These are phyloP conservation scores for Scaptomyza tumidula DNA, from an alignment of 2,888 invertebrate species.

Conservation along the genomic window DNA sequence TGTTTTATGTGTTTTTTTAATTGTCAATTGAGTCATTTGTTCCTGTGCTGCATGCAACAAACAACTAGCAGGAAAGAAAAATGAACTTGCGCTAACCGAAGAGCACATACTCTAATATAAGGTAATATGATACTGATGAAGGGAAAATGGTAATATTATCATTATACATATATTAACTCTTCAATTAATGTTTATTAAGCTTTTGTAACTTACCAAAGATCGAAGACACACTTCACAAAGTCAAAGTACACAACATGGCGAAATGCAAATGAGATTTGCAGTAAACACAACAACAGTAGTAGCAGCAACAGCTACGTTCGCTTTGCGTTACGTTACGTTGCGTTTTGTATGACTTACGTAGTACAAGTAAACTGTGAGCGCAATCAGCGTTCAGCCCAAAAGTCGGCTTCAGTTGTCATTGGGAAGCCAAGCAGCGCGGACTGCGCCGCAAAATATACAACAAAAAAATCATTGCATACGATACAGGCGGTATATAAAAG, in stretches of 20 bases:
- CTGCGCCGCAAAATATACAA: constrained; percentile 19
- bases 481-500: no score
- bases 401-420: constrained; percentile 71
- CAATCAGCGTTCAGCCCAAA: constrained; percentile 71
- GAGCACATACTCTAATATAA: background rate
- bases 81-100: background rate
- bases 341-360: constrained; percentile 14
- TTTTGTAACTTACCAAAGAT: no score
- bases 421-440: constrained; percentile 53
- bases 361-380: constrained; percentile 16
- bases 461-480: background rate
- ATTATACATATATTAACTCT: background rate
- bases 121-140: background rate
- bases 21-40: constrained; percentile 56
- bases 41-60: constrained; percentile 62
- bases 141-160: background rate
- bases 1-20: constrained; percentile 41
- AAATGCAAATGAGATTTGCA: constrained; percentile 39
- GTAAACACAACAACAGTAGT: background rate
- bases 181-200: no score
- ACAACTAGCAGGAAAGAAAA: constrained; percentile 1
- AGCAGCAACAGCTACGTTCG: constrained; percentile 20
- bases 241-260: no score
- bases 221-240: no score
- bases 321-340: constrained; percentile 25